Evolutionary conservation across 2,888 invertebrate species (phyloP).

Genomic region (Diplolepis rosae): DNA sequence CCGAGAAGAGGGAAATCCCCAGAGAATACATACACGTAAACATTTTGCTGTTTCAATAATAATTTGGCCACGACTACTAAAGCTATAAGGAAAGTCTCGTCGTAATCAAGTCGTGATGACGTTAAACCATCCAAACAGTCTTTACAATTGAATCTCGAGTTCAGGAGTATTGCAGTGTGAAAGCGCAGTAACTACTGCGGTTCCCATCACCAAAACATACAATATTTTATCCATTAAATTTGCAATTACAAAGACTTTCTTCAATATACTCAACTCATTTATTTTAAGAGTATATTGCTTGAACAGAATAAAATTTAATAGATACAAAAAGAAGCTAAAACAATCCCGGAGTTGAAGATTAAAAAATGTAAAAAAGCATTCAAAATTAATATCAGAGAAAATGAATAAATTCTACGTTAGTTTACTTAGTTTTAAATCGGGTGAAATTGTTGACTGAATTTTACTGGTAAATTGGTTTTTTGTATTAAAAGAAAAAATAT

Average conservation of each 20-base stretch:
- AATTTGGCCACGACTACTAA: slow-evolving; percentile 33
- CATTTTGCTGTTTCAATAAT: slow-evolving; percentile 31
- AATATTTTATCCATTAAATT: too few relatives aligned
- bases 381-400: not conserved
- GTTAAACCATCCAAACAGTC: slow-evolving; percentile 22
- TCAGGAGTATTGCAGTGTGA: not conserved
- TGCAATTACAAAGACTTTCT: too few relatives aligned
- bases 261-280: too few relatives aligned
- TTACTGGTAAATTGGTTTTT: too few relatives aligned
- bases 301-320: too few relatives aligned
- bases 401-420: not conserved
- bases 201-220: not conserved
- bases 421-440: not conserved
- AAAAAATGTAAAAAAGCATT: too few relatives aligned
- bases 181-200: not conserved
- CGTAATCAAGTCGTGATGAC: slow-evolving; percentile 35
- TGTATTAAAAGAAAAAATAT: too few relatives aligned
- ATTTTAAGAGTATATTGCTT: too few relatives aligned
- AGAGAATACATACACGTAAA: slow-evolving; percentile 40
- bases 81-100: slow-evolving; percentile 32
- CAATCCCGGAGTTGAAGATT: too few relatives aligned
- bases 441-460: not conserved
- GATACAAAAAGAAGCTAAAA: too few relatives aligned
- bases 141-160: not conserved
- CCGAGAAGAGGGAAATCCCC: slow-evolving; percentile 66